A percentile compares a stretch with the other conserved stretches of the same genome.
Conservation (phyloP, 2,797 vertebrate species). For the Coracias cyanogaster region DNA sequence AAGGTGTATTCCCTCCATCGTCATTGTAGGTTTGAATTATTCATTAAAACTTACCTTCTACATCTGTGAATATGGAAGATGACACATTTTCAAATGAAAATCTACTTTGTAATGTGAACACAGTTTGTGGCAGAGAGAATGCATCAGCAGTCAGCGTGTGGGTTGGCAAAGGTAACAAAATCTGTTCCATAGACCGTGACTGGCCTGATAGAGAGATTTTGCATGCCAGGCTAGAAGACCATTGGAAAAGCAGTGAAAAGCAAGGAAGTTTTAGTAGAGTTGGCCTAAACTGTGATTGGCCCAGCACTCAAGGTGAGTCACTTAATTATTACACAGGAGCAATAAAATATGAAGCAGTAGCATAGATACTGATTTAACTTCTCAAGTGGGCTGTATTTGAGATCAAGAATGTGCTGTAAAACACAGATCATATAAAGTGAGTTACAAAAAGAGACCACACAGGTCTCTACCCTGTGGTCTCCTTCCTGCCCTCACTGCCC, state of each 20-base stretch:
- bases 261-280: not conserved
- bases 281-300: not conserved
- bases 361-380: not conserved
- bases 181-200: not conserved
- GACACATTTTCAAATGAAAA: conserved; percentile 5
- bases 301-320: not conserved
- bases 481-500: not conserved
- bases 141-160: not conserved
- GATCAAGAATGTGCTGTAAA: not conserved
- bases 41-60: not conserved
- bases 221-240: not conserved
- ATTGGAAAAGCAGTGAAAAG: not conserved
- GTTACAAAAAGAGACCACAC: not conserved
- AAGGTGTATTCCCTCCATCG: not conserved
- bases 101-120: not conserved
- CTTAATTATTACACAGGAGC: not conserved
- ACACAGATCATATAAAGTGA: not conserved
- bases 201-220: not conserved
- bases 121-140: not conserved
- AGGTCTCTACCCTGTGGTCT: not conserved
- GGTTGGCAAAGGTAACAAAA: not conserved
- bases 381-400: not conserved
- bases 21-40: conserved; percentile 16
- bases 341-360: not conserved
- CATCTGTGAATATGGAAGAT: not conserved